Evolutionary conservation across 2,888 invertebrate species (phyloP).

Genomic region (Drosophila parthenogenetica): DNA sequence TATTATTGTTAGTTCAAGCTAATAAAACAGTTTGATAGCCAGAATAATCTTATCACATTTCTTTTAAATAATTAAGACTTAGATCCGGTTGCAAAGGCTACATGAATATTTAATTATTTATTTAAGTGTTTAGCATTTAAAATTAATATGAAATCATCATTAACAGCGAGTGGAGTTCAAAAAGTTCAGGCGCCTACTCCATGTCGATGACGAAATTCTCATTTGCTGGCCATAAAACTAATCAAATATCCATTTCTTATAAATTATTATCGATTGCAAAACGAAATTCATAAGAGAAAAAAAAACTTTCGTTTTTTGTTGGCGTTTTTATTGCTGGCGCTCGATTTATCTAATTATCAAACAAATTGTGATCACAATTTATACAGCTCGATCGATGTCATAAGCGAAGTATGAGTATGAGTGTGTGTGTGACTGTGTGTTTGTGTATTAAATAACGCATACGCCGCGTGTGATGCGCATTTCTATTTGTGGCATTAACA

Average conservation of each 20-base stretch:
- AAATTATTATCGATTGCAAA: slow-evolving; percentile 26
- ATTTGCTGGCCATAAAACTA: slow-evolving; percentile 7
- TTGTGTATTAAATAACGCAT: slow-evolving; percentile 72
- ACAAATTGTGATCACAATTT: slow-evolving; percentile 56
- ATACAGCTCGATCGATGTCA: slow-evolving; percentile 62
- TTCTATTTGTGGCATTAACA: slow-evolving; percentile 59
- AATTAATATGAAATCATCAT: slow-evolving; percentile 13
- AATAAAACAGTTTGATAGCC: neutral
- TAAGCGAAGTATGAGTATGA: slow-evolving; percentile 37
- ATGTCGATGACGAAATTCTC: slow-evolving; percentile 16
- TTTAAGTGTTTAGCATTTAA: slow-evolving; percentile 18
- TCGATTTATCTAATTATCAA: slow-evolving; percentile 65
- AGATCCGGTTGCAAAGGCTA: too few relatives aligned
- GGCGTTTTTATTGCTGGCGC: slow-evolving; percentile 23
- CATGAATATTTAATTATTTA: too few relatives aligned
- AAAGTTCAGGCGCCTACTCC: slow-evolving; percentile 12
- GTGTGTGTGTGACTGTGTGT: slow-evolving; percentile 5
- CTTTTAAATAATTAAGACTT: neutral
- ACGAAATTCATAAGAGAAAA: slow-evolving; percentile 8
- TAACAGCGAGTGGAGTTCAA: slow-evolving; percentile 8
- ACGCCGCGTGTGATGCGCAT: slow-evolving; percentile 63
- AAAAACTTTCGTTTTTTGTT: slow-evolving; percentile 60
- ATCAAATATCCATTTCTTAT: slow-evolving; percentile 1
- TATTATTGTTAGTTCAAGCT: neutral
- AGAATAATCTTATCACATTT: slow-evolving; percentile 12